phyloP scores from a whole-genome alignment of 2,888 invertebrate species.

The Neoscelio sp. region DNA sequence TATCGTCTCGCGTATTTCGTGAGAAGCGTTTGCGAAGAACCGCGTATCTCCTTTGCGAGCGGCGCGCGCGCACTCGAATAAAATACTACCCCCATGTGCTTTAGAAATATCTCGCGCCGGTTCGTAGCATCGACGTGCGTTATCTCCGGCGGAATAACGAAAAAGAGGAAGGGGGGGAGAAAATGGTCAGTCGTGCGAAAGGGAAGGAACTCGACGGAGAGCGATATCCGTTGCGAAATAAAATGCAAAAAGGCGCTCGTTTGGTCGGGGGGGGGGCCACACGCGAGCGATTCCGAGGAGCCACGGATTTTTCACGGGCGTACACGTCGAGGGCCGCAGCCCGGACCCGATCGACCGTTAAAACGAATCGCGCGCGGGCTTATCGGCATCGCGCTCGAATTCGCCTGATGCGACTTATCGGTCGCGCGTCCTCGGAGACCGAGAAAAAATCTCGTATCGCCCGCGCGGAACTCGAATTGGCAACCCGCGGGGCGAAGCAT shows the following conservation, averaged over 20 bases:
- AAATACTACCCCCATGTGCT: too few relatives aligned
- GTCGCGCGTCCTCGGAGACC: neutral
- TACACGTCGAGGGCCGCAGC: slow-evolving; percentile 23
- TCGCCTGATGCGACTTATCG: slow-evolving; percentile 42
- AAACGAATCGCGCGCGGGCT: slow-evolving; percentile 51
- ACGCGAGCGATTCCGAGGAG: slow-evolving; percentile 38
- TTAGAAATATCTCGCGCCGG: neutral
- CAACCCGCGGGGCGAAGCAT: neutral
- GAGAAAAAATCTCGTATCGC: neutral
- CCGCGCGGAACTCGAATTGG: neutral
- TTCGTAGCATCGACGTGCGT: slow-evolving; percentile 26
- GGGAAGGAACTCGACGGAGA: slow-evolving; percentile 7
- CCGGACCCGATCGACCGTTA: slow-evolving; percentile 55
- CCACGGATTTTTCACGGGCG: slow-evolving; percentile 50
- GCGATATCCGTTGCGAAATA: slow-evolving; percentile 25
- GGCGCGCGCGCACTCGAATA: too few relatives aligned
- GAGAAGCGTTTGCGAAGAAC: too few relatives aligned
- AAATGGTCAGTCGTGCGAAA: slow-evolving; percentile 38
- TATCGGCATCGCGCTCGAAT: slow-evolving; percentile 57
- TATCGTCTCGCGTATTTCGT: too few relatives aligned
- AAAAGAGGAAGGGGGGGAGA: slow-evolving; percentile 10
- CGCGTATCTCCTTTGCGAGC: too few relatives aligned
- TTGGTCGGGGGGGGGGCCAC: slow-evolving; percentile 52
- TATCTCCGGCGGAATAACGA: slow-evolving; percentile 15
- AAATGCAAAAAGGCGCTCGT: slow-evolving; percentile 51